Conservation (phyloP, 2,797 vertebrate genomes). For the Gambusia yucatana region DNA sequence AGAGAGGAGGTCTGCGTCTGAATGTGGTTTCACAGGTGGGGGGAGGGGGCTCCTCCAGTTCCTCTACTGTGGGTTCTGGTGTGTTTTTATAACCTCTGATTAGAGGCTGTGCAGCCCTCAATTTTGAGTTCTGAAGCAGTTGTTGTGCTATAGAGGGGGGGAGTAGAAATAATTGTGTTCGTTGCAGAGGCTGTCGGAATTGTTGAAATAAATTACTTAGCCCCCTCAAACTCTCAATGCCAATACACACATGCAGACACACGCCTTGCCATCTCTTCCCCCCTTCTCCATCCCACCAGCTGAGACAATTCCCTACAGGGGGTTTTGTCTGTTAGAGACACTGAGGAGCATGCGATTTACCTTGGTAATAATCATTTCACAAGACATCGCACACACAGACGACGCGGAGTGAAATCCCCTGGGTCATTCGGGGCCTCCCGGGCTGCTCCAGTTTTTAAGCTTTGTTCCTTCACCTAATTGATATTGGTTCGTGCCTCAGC, state of each 20-base stretch:
- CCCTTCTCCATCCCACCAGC: slow-evolving; percentile 48
- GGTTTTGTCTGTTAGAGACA: slow-evolving; percentile 70
- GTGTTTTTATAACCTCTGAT: slow-evolving; percentile 83
- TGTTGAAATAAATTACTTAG: slow-evolving; percentile 83
- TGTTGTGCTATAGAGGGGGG: slow-evolving; percentile 61
- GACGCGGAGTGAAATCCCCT: slow-evolving; percentile 64
- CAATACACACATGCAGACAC: slow-evolving; percentile 56
- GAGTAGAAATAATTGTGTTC: slow-evolving; percentile 82
- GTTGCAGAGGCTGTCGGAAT: slow-evolving; percentile 76
- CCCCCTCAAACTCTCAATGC: slow-evolving; percentile 43
- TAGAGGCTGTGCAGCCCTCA: slow-evolving; percentile 77
- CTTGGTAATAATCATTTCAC: slow-evolving; percentile 82
- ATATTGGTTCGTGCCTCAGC: slow-evolving; percentile 64
- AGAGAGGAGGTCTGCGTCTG: slow-evolving; percentile 71
- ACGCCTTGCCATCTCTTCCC: slow-evolving; percentile 7
- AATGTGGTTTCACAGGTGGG: slow-evolving; percentile 51
- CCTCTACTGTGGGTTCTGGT: slow-evolving; percentile 53
- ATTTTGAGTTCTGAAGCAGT: slow-evolving; percentile 73
- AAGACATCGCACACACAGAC: slow-evolving; percentile 73
- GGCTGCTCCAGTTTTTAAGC: slow-evolving; percentile 66
- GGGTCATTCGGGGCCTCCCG: slow-evolving; percentile 62
- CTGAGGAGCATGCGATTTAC: slow-evolving; percentile 75
- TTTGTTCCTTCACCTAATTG: slow-evolving; percentile 72
- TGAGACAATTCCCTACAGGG: slow-evolving; percentile 72
- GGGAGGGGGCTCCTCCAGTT: slow-evolving; percentile 41